Evolutionary conservation across 2,113 vertebrate species (phyloP).

Genomic region (Drymodes brunneopygia): DNA sequence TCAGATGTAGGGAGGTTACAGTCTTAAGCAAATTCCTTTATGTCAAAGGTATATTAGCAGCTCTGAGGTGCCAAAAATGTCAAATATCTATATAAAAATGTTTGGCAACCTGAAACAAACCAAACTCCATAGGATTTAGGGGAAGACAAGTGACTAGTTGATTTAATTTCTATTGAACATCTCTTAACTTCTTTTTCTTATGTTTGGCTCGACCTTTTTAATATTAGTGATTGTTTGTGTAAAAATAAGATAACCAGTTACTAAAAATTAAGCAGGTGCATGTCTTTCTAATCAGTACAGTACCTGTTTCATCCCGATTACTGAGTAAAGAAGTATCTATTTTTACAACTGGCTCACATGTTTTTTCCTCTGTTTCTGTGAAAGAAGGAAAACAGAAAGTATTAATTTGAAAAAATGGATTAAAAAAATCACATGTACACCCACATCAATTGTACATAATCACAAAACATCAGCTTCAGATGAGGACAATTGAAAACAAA

Average conservation of each 20-base stretch:
- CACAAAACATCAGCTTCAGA: not conserved
- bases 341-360: slow-evolving; percentile 34
- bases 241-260: not conserved
- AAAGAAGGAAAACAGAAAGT: not conserved
- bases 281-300: not conserved
- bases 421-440: fast-evolving
- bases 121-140: not conserved
- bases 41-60: not conserved
- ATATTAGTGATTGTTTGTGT: not conserved
- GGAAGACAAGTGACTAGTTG: not conserved
- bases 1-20: not conserved
- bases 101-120: not conserved
- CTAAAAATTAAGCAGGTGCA: not conserved
- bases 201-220: not conserved
- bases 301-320: slow-evolving; percentile 48
- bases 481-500: not conserved
- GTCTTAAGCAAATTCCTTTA: not conserved
- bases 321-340: slow-evolving; percentile 15
- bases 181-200: not conserved
- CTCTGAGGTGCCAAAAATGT: not conserved
- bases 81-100: not conserved
- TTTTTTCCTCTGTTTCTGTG: slow-evolving; percentile 38
- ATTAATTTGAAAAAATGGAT: not conserved
- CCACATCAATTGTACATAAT: not conserved
- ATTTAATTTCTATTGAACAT: not conserved